Base-by-base conservation (phyloP, 1,140 invertebrate species). In the Bombus consobrinus region DNA sequence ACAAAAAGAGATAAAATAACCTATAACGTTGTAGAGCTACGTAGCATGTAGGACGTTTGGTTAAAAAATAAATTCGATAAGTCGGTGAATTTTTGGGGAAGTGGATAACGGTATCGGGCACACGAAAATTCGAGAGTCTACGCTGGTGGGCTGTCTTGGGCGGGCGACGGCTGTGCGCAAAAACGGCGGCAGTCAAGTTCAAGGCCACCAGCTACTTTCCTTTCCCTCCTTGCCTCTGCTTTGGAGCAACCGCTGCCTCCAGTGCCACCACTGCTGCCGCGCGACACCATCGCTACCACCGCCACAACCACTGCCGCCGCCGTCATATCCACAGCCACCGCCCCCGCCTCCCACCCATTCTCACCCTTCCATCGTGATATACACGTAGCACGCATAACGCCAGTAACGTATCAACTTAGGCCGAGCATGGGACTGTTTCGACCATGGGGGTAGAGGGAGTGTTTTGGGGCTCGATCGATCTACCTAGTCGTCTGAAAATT, bases 131-230 rank as follows among this genome's bases (percentile, higher is more conserved):
- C 53, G 59, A 75, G 77, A 53, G 88, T 89, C 88, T 89, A 92
- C 89, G 91, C 88, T 83, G 91, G 89, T 92, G 92, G 89, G 87
- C 89, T 88, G 91, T 92, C 91, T 92, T 90, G 85, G 90, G 88
- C 87, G 86, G 86, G 78, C 87, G 90, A 86, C 86, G 88, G 87
- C 85, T 91, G 87, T 88, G 90, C 86, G 89, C 88, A 90, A 91
- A 93, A 93, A 93, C 83, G 90, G 83, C 87, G 91, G 87, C 92
- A 93, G 92, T 93, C 92, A 93, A 93, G 93, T 93, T 93, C 93
- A 93, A 93, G 93, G 93, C 93, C 91, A 90, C 68, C 72, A 64
- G 43, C 76, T 72, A 53, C 74, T 79, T 41, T 59, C 15, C 68
- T 71, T 69, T 32, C 73, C 39, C 59, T 34, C 57, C 64, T 81